These are phyloP conservation scores for Mormyrus hasselquistii DNA, from an alignment of 2,797 vertebrate genomes.

Conservation along the genomic window DNA sequence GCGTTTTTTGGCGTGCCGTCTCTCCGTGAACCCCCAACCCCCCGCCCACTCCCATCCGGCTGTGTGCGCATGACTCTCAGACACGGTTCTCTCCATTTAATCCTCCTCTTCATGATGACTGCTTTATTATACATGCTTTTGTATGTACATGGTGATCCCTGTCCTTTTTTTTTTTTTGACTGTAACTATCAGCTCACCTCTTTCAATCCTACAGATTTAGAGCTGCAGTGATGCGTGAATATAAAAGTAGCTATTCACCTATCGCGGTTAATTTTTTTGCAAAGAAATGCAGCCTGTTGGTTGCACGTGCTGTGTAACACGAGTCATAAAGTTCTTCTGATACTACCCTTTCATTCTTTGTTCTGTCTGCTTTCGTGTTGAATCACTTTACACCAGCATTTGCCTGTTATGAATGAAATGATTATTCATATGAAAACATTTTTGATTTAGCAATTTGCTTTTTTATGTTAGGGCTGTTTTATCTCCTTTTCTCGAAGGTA, in stretches of 20 bases:
- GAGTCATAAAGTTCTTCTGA: neutral
- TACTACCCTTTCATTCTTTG: neutral
- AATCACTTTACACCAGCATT: neutral
- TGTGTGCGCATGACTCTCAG: neutral
- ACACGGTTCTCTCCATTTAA: neutral
- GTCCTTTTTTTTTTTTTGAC: neutral
- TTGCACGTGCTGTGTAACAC: neutral
- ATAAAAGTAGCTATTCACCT: neutral
- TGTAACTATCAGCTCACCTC: neutral
- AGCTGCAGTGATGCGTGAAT: neutral
- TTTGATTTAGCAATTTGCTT: neutral
- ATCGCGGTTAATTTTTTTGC: neutral
- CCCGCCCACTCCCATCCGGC: conserved; percentile 12
- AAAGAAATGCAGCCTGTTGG: neutral
- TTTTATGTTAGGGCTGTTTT: neutral
- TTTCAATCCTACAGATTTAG: neutral
- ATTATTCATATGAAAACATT: neutral
- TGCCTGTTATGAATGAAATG: neutral
- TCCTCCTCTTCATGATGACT: neutral
- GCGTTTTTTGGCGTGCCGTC: conserved; percentile 56
- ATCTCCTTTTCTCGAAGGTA: neutral
- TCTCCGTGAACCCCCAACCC: conserved; percentile 41
- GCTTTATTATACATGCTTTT: neutral
- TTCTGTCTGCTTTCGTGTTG: neutral
- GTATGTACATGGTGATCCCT: neutral